phyloP scores from a whole-genome alignment of 2,888 invertebrate genomes.

The Branchipolynoe longqiensis region DNA sequence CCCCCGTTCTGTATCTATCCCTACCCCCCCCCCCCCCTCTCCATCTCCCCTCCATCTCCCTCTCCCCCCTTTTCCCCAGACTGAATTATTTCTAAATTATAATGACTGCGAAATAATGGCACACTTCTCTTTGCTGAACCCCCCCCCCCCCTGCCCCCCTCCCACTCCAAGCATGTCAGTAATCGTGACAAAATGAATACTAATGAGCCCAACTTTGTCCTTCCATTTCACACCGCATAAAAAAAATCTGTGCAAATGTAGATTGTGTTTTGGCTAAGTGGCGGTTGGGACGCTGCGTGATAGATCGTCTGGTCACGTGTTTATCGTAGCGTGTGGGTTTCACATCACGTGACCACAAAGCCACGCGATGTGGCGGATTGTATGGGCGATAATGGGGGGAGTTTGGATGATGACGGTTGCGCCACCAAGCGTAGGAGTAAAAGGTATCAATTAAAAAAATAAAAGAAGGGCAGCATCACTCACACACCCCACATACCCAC shows the following conservation, averaged over 20 bases:
- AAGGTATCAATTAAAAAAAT: too few relatives aligned
- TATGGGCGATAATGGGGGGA: constrained; percentile 11
- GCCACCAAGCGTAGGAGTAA: too few relatives aligned
- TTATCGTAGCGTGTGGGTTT: not conserved
- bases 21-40: constrained; percentile 1
- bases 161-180: not conserved
- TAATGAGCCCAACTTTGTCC: not conserved
- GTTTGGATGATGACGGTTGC: constrained; percentile 1
- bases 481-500: too few relatives aligned
- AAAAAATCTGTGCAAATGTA: not conserved
- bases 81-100: too few relatives aligned
- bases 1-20: not conserved
- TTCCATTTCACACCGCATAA: not conserved
- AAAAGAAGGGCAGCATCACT: too few relatives aligned
- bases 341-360: not conserved
- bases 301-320: not conserved
- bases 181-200: not conserved
- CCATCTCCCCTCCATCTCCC: constrained; percentile 25
- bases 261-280: not conserved
- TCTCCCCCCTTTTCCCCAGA: not conserved
- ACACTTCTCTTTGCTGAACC: too few relatives aligned
- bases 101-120: too few relatives aligned
- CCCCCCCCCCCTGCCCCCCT: not conserved
- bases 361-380: not conserved
- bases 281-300: not conserved